phyloP scores from a whole-genome alignment of 2,797 vertebrate species.

The Phataginus tetradactyla region DNA sequence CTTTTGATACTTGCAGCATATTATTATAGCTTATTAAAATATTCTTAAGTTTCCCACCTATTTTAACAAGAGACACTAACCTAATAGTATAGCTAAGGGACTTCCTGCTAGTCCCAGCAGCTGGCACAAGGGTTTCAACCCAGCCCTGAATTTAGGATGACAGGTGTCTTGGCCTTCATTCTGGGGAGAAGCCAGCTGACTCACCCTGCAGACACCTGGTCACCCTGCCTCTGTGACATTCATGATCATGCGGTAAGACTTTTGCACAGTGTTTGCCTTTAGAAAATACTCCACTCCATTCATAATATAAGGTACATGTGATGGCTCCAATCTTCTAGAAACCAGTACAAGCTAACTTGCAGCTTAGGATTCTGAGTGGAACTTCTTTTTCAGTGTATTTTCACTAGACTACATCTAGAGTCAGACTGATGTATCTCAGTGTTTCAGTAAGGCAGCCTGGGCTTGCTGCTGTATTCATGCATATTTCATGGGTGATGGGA shows the following conservation, averaged over 20 bases:
- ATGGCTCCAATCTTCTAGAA: neutral
- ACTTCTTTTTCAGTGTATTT: neutral
- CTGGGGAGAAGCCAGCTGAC: neutral
- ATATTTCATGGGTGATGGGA: neutral
- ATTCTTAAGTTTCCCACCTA: neutral
- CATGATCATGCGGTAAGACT: rapidly evolving
- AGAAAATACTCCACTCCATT: neutral
- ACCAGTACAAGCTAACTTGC: neutral
- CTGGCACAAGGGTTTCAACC: neutral
- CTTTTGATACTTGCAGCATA: neutral
- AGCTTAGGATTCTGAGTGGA: neutral
- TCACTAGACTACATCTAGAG: neutral
- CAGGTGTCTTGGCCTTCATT: neutral
- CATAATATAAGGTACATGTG: neutral
- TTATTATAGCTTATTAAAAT: neutral
- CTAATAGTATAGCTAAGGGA: neutral
- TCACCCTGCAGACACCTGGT: rapidly evolving
- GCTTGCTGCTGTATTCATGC: neutral
- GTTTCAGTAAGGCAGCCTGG: neutral
- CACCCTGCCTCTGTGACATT: neutral
- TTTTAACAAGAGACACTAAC: neutral
- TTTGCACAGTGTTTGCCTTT: neutral
- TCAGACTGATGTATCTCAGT: neutral
- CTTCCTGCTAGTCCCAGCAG: neutral
- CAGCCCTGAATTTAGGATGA: neutral